Conservation (phyloP, 1,140 invertebrate genomes). For the Lepeophtheirus salmonis region DNA sequence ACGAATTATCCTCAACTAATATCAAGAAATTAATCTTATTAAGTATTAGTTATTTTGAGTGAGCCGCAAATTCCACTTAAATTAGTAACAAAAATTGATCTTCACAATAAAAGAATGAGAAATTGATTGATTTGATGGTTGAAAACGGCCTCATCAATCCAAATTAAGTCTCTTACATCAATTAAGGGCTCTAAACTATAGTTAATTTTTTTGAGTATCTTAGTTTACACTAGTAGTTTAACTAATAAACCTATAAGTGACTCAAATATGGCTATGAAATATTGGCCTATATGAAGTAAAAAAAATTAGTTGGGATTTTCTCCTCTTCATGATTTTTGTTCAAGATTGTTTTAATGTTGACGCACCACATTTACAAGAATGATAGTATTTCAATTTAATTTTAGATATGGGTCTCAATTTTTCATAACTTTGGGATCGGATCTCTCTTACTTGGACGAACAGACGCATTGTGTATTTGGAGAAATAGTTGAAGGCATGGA, state of each 20-base stretch:
- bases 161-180: no score
- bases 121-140: no score
- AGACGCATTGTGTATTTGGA: conserved; percentile 85
- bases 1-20: neutral
- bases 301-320: neutral
- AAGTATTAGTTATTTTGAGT: no score
- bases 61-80: no score
- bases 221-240: neutral
- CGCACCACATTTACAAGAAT: neutral
- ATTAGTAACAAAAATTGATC: no score
- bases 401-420: conserved; percentile 73
- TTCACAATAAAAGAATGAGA: no score
- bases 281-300: neutral
- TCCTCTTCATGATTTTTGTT: neutral
- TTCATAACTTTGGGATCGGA: conserved; percentile 80
- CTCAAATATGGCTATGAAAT: neutral
- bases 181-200: no score
- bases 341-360: neutral
- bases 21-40: neutral
- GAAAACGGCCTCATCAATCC: no score
- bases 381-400: conserved; percentile 9
- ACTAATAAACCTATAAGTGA: neutral
- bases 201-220: no score
- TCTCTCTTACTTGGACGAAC: conserved; percentile 69
- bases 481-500: conserved; percentile 85